These are phyloP conservation scores for Drosophila ogumai DNA, from an alignment of 1,140 invertebrate genomes.

Conservation along the genomic window DNA sequence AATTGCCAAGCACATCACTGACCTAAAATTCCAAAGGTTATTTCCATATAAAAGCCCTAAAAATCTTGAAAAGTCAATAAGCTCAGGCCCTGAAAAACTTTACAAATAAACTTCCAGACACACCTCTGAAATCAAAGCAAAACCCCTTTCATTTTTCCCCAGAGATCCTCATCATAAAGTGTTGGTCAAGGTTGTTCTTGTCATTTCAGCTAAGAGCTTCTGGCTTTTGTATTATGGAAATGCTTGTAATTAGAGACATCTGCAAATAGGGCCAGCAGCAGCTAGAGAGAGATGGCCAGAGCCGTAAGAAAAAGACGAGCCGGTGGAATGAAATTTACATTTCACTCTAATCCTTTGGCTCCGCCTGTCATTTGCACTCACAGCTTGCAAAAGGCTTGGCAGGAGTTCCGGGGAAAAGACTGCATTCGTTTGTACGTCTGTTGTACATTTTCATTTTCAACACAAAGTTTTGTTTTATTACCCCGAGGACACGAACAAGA, in stretches of 20 bases:
- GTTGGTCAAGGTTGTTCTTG: constrained; percentile 48
- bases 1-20: neutral
- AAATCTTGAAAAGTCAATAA: neutral
- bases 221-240: constrained; percentile 34
- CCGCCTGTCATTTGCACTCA: constrained; percentile 72
- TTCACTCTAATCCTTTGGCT: constrained; percentile 72
- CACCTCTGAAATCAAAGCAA: constrained; percentile 1
- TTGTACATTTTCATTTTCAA: constrained; percentile 83
- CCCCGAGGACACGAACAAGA: constrained; percentile 81
- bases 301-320: constrained; percentile 15
- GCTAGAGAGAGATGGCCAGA: neutral
- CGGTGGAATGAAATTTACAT: constrained; percentile 74
- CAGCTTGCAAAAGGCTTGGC: neutral
- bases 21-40: neutral
- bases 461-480: constrained; percentile 84
- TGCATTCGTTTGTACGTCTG: constrained; percentile 32
- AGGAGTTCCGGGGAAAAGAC: neutral
- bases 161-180: constrained; percentile 2
- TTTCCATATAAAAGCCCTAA: neutral
- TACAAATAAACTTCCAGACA: neutral
- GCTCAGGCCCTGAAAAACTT: neutral
- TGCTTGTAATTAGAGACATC: constrained; percentile 67
- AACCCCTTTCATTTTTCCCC: neutral
- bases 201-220: constrained; percentile 7
- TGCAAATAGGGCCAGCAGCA: constrained; percentile 25